Evolutionary conservation across 2,797 vertebrate species (phyloP).

Genomic region (Lindbergichthys nudifrons): DNA sequence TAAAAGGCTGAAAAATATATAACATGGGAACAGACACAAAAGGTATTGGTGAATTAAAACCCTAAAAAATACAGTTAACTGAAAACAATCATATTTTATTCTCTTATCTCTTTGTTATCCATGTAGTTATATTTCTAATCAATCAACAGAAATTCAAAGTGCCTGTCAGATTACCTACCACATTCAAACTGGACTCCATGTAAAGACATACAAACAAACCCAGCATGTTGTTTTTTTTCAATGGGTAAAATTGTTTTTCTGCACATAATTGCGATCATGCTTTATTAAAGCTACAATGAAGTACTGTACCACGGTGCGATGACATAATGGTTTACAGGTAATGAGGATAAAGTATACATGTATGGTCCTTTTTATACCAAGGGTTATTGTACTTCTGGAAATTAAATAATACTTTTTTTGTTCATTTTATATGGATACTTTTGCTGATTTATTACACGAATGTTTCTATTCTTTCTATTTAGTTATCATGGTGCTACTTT

Average conservation of each 20-base stretch:
- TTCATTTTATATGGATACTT: slow-evolving; percentile 54
- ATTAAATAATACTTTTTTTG: slow-evolving; percentile 70
- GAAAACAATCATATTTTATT: slow-evolving; percentile 38
- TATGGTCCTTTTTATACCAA: slow-evolving; percentile 64
- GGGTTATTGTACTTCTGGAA: slow-evolving; percentile 65
- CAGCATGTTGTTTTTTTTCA: slow-evolving; percentile 59
- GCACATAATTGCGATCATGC: slow-evolving; percentile 47
- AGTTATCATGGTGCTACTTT: slow-evolving; percentile 72
- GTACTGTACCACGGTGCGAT: slow-evolving; percentile 53
- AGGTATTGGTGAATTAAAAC: slow-evolving; percentile 2
- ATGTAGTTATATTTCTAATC: slow-evolving; percentile 31
- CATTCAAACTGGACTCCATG: slow-evolving; percentile 72
- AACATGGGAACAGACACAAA: neutral
- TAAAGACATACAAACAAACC: slow-evolving; percentile 48
- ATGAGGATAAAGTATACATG: slow-evolving; percentile 24
- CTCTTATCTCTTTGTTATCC: slow-evolving; percentile 9
- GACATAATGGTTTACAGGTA: slow-evolving; percentile 58
- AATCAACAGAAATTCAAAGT: slow-evolving; percentile 68
- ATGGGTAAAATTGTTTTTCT: slow-evolving; percentile 63
- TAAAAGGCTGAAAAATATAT: neutral
- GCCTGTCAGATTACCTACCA: slow-evolving; percentile 72
- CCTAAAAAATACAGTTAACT: neutral
- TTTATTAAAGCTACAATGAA: slow-evolving; percentile 44
- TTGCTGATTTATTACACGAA: slow-evolving; percentile 40
- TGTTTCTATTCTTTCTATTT: slow-evolving; percentile 55